Evolutionary conservation across 2,888 invertebrate species (phyloP), one percentile per base, ranked within the genome.

Genomic region (Hesperia comma): DNA sequence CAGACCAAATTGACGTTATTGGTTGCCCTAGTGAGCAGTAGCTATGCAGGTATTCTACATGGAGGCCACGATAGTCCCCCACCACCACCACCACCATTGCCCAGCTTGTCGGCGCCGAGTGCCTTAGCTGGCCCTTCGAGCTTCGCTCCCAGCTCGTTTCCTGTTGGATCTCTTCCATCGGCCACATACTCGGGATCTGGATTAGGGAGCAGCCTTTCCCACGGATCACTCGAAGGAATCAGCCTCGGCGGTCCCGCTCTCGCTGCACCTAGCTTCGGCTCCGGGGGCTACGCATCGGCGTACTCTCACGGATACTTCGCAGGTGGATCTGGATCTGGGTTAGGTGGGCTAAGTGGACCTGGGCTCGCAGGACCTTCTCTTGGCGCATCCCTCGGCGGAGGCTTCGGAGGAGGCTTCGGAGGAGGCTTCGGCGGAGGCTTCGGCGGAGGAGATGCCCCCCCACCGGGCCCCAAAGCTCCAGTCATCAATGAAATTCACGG

Each of bases 1-100:
- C 91, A 92, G 92, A 87, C 82, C 69, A 88, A 86, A 81, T 72
- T 92, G 81, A 81, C 86, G 70, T 81, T 87, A 79, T 86, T 91
- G 84, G 86, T 87, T 81, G 83, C 89, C 80, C 82, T 92, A 80
- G 78, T 90, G 73, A 85, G 88, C 83, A 86, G 85, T 79, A 81
- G 78, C 70, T 79, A 85, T 70, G 91, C 86, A 57, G 90, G 90
- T 14, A 70, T 80, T 67, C 79, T 89, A 46, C 86, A 87, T 40
- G 87, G 83, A 41, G 64, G 70, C 19, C 68, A 67, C 43, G 66
- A 70, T 41, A 69, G 71, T n/a, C 66, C 69, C 21, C 60, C 70
- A 12, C 61, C 67, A 10, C 68, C 73, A 12, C 68, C 73, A 21
- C 69, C 72, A 10, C 43, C n/a, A n/a, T n/a, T 70, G 55, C 49